A percentile compares a stretch with the other conserved stretches of the same genome.
Evolutionary conservation across 2,888 invertebrate genomes (phyloP).

Genomic region (Crioceris asparagi): DNA sequence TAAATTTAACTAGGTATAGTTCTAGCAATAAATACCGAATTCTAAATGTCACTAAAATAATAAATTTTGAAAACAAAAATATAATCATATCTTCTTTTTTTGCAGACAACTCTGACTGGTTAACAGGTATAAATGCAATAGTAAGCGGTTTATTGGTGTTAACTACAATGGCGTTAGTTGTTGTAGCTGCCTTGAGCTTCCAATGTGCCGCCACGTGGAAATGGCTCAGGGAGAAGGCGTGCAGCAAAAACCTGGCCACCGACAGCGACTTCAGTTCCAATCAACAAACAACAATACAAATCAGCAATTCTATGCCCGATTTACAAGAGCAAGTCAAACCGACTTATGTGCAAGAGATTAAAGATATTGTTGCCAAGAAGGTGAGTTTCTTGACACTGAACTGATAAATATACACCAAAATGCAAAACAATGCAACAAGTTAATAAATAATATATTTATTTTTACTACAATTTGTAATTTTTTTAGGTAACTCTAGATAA

Average conservation of each 20-base stretch:
- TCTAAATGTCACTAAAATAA: too few species aligned
- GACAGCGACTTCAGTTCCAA: slow-evolving; percentile 40
- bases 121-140: slow-evolving; percentile 32
- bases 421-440: too few species aligned
- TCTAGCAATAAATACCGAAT: too few species aligned
- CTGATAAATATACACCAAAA: not conserved
- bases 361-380: slow-evolving; percentile 56
- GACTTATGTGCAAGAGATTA: slow-evolving; percentile 63
- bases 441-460: too few species aligned
- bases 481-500: too few species aligned
- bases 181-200: slow-evolving; percentile 60
- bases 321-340: slow-evolving; percentile 57
- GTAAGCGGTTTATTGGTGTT: slow-evolving; percentile 30
- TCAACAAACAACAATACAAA: slow-evolving; percentile 58
- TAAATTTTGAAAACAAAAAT: too few species aligned
- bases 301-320: slow-evolving; percentile 67
- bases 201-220: slow-evolving; percentile 65
- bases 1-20: too few species aligned
- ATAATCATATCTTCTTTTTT: slow-evolving; percentile 13
- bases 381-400: slow-evolving; percentile 33
- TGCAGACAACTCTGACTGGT: slow-evolving; percentile 35
- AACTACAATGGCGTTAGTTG: slow-evolving; percentile 47
- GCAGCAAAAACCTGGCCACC: slow-evolving; percentile 26
- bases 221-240: slow-evolving; percentile 52
- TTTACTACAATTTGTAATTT: too few species aligned